phyloP scores from a whole-genome alignment of 64 coral and sea anemone genomes.

The Exaiptasia diaphana region DNA sequence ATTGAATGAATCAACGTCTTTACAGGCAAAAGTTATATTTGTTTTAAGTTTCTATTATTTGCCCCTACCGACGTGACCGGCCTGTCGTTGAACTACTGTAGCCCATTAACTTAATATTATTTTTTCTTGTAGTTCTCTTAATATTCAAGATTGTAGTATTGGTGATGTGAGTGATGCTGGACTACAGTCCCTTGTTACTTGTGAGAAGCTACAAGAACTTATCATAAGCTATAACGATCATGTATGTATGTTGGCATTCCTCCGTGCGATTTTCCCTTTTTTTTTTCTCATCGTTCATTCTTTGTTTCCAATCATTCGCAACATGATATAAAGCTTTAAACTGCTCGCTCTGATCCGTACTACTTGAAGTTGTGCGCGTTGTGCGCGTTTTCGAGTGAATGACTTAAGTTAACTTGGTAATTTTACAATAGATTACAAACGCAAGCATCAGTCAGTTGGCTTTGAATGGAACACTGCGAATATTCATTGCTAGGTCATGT shows the following conservation, averaged over 20 bases:
- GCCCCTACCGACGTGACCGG: background rate
- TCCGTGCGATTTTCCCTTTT: background rate
- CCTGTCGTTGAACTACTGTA: background rate
- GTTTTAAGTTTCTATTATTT: background rate
- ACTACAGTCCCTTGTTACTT: conserved; percentile 43
- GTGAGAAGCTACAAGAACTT: conserved; percentile 30
- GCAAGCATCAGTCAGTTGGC: background rate
- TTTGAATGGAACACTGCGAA: conserved; percentile 1
- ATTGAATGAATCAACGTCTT: no score
- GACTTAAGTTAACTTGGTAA: background rate
- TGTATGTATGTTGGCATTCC: no score
- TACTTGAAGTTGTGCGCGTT: background rate
- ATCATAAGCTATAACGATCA: conserved; percentile 36
- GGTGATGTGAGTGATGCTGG: conserved; percentile 43
- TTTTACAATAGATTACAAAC: conserved; percentile 26
- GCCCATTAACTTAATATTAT: background rate
- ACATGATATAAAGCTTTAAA: background rate
- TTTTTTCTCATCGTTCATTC: background rate
- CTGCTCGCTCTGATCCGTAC: background rate
- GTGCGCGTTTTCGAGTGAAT: background rate
- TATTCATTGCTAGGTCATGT: conserved; percentile 19
- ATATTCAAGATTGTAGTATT: conserved; percentile 28
- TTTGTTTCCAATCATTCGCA: no score
- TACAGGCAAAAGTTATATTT: background rate
- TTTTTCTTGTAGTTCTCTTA: conserved; percentile 32